Percentiles rank a stretch among this genome's conserved stretches.
These are phyloP conservation scores for Ceyx margarethae DNA, from an alignment of 2,113 vertebrate species.

Conservation along the genomic window DNA sequence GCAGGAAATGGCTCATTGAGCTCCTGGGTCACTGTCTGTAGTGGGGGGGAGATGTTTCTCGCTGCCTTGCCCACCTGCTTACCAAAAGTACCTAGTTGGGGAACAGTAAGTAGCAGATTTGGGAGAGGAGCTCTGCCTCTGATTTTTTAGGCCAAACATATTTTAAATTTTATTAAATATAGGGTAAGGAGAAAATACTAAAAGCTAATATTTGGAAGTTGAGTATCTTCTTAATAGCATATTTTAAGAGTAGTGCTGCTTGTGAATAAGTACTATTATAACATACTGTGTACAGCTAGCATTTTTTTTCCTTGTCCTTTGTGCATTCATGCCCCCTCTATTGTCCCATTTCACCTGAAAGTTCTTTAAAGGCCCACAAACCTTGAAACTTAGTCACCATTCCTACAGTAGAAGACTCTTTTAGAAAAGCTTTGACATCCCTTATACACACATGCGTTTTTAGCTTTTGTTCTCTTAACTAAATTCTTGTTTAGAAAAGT, in stretches of 20 bases:
- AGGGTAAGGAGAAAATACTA: background rate
- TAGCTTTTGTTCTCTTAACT: background rate
- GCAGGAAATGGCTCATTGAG: background rate
- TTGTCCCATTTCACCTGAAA: background rate
- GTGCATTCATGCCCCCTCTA: rapidly evolving
- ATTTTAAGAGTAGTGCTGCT: background rate
- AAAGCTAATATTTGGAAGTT: background rate
- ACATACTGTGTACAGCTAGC: background rate
- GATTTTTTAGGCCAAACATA: background rate
- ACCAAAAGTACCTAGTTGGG: rapidly evolving
- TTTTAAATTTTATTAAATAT: background rate
- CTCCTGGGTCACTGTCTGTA: background rate
- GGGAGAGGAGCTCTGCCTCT: background rate
- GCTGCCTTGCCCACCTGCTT: background rate
- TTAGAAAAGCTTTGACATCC: background rate
- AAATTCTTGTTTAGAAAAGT: background rate
- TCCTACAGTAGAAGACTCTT: background rate
- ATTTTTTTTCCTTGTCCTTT: background rate
- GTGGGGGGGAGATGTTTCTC: background rate
- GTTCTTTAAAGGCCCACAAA: background rate
- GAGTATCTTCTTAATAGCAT: background rate
- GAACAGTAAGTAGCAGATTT: background rate
- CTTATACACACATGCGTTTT: background rate
- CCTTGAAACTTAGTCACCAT: background rate
- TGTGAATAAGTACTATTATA: background rate